These are phyloP conservation scores for Drosophila buzzatii DNA, from an alignment of 2,888 invertebrate species.

Conservation along the genomic window DNA sequence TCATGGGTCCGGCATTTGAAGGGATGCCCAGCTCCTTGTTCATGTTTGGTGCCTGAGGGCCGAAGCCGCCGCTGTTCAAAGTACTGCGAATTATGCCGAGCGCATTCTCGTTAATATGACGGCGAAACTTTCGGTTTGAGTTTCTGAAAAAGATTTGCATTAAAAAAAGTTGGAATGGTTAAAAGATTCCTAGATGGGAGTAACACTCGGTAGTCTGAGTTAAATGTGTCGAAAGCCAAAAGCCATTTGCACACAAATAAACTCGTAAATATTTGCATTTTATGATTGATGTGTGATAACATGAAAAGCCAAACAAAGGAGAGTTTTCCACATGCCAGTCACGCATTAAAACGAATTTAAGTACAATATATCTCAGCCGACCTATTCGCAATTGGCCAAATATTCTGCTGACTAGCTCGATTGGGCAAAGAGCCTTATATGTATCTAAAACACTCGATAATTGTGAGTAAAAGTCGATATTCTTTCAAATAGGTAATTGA, in stretches of 20 bases:
- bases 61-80: slow-evolving; percentile 82
- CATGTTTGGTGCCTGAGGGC: slow-evolving; percentile 80
- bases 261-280: slow-evolving; percentile 80
- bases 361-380: slow-evolving; percentile 19
- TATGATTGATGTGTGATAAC: slow-evolving; percentile 77
- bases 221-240: slow-evolving; percentile 42
- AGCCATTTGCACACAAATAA: slow-evolving; percentile 72
- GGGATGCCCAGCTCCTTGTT: slow-evolving; percentile 82
- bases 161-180: slow-evolving; percentile 8
- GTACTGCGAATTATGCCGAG: slow-evolving; percentile 82
- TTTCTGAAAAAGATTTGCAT: slow-evolving; percentile 72
- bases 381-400: slow-evolving; percentile 14
- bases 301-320: slow-evolving; percentile 45
- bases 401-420: not conserved
- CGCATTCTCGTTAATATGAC: slow-evolving; percentile 83
- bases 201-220: slow-evolving; percentile 20
- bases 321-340: slow-evolving; percentile 50
- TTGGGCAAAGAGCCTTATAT: not conserved
- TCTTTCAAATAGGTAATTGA: not conserved
- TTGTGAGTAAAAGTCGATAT: not conserved
- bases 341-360: slow-evolving; percentile 48
- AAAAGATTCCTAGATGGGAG: not conserved
- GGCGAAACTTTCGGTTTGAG: slow-evolving; percentile 84
- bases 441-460: not conserved
- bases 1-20: slow-evolving; percentile 83